Evolutionary conservation across 1,140 invertebrate genomes (phyloP).

Genomic region (Drosophila miranda): DNA sequence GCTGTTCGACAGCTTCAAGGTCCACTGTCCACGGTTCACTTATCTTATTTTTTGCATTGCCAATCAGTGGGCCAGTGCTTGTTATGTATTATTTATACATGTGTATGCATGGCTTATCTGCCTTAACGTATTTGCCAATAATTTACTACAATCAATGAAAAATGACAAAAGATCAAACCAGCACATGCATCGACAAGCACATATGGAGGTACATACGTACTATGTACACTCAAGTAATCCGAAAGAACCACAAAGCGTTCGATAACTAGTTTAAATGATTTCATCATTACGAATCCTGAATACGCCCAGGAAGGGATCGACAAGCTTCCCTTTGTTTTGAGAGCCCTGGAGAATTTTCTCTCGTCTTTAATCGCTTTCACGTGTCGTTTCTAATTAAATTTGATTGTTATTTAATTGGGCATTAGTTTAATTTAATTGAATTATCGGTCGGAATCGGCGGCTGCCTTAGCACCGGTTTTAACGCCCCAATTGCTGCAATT

Average conservation of each 20-base stretch:
- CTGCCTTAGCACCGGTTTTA: constrained; percentile 45
- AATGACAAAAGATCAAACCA: constrained; percentile 55
- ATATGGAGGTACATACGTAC: constrained; percentile 20
- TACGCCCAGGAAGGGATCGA: neutral
- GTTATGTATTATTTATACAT: constrained; percentile 15
- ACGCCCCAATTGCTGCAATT: constrained; percentile 77
- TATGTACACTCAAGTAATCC: constrained; percentile 16
- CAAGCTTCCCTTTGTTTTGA: constrained; percentile 8
- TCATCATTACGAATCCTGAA: neutral
- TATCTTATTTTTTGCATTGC: constrained; percentile 61
- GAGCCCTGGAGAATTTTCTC: neutral
- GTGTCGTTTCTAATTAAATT: constrained; percentile 38
- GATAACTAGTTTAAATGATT: constrained; percentile 35
- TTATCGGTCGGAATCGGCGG: constrained; percentile 27
- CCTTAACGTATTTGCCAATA: constrained; percentile 67
- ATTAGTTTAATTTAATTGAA: constrained; percentile 43
- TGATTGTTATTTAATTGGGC: constrained; percentile 37
- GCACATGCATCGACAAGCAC: constrained; percentile 11
- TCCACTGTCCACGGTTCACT: constrained; percentile 48
- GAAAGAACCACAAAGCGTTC: constrained; percentile 2
- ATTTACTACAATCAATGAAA: constrained; percentile 65
- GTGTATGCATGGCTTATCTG: constrained; percentile 53
- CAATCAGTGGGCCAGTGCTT: constrained; percentile 32
- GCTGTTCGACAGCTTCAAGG: constrained; percentile 73
- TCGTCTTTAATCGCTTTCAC: constrained; percentile 33